Evolutionary conservation across 2,888 invertebrate genomes (phyloP), one percentile per base, ranked within the genome.

Genomic region (Eretmocerus hayati): DNA sequence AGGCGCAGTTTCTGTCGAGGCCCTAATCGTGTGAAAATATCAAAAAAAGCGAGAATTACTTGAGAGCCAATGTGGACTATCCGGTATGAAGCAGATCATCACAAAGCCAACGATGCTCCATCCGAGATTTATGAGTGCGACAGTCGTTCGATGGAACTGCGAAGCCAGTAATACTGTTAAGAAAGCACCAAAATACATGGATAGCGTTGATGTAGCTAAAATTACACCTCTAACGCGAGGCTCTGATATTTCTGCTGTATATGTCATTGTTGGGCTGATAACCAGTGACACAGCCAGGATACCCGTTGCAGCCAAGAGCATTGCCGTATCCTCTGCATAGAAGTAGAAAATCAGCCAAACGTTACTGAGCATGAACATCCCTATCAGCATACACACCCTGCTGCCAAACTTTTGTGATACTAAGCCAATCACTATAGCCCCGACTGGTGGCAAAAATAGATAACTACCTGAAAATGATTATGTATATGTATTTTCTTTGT

Each of bases 41-140:
- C n/a, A n/a, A n/a, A n/a, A n/a, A n/a, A n/a, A n/a, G n/a, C n/a
- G n/a, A n/a, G n/a, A n/a, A n/a, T 26, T 20, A 72, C 82, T 77
- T 36, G 87, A 79, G 42, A 89, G 72, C 89, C 89, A 89, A 58
- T 85, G 81, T 0, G 89, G 89, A 57, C 86, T 87, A 69, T 89
- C 89, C 0, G 89, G 89, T 6, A 89, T 80, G 63, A 87, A 79
- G 59, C 76, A 81, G 11, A 89, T 71, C 0, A 81, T 75, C 1
- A 79, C 57, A 33, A 85, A 79, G 11, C 86, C 80, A 4, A 81
- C 56, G 48, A 80, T 73, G 33, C 86, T 84, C 57, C 84, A 78
- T 1, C 71, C 62, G n/a, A 82, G 75, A 61, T 83, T 84, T 54
- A 85, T 72, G 2, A 85, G 71, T 0, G 85, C 83, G 4, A 86